These are phyloP conservation scores for Sarcophaga carnaria DNA, from an alignment of 2,888 invertebrate species.

Conservation along the genomic window DNA sequence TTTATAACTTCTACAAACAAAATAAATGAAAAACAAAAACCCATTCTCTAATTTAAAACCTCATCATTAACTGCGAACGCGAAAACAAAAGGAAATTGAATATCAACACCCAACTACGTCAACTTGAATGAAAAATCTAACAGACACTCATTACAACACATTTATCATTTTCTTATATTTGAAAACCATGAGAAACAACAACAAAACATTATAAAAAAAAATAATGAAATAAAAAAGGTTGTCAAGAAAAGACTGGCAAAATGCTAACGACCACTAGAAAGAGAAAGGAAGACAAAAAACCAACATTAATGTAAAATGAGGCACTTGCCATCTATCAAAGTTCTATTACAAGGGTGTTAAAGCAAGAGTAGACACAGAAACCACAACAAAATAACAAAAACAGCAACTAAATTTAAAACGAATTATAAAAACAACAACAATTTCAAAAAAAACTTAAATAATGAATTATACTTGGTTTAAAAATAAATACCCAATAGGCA, in stretches of 20 bases:
- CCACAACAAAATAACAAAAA: not conserved
- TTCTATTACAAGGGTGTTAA: constrained; percentile 61
- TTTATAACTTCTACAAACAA: no score
- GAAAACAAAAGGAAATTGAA: not conserved
- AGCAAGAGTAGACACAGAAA: constrained; percentile 55
- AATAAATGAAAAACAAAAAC: no score
- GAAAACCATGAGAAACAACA: not conserved
- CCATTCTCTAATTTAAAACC: no score
- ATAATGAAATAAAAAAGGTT: constrained; percentile 1
- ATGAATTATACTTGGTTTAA: not conserved
- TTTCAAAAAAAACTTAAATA: not conserved
- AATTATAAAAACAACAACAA: not conserved
- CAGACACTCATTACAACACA: constrained; percentile 58
- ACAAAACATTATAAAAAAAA: not conserved
- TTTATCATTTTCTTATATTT: constrained; percentile 45
- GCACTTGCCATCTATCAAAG: constrained; percentile 64
- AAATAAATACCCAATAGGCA: not conserved
- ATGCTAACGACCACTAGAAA: not conserved
- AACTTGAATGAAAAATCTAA: constrained; percentile 40
- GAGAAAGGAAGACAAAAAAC: not conserved
- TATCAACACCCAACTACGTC: not conserved
- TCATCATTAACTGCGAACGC: no score
- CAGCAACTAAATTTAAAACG: not conserved
- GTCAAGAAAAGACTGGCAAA: not conserved
- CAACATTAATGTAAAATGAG: constrained; percentile 48